Evolutionary conservation across 1,140 invertebrate genomes (phyloP).

Genomic region (Metaphire vulgaris): DNA sequence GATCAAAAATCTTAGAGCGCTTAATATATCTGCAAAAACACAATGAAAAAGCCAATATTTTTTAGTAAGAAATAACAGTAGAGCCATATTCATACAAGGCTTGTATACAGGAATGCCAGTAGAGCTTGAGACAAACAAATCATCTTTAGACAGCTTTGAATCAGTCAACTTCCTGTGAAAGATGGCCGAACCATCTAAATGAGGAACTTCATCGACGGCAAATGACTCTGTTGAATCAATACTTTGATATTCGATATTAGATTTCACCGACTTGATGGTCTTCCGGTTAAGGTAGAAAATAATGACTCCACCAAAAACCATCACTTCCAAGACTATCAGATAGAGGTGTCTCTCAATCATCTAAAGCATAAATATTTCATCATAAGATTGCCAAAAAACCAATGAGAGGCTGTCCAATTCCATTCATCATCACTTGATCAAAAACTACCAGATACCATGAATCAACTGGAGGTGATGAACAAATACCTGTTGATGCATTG

Average conservation of each 20-base stretch:
- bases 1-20: no score
- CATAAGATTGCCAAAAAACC: no score
- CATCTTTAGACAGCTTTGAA: background rate
- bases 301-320: constrained; percentile 4
- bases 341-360: constrained; percentile 10
- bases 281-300: background rate
- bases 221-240: background rate
- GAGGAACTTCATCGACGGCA: background rate
- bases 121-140: background rate
- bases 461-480: no score
- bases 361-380: no score
- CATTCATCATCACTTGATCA: no score
- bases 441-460: no score
- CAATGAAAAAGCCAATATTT: no score
- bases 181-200: background rate
- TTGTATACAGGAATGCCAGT: no score
- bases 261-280: background rate
- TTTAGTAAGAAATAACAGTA: no score
- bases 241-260: background rate
- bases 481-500: constrained; percentile 8
- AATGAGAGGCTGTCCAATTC: no score
- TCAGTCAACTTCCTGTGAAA: background rate
- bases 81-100: no score
- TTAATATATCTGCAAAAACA: no score
- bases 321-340: constrained; percentile 8